Evolutionary conservation across 2,113 vertebrate species (phyloP), one percentile per base, ranked within the genome.

Genomic region (Brachionichthys hirsutus): DNA sequence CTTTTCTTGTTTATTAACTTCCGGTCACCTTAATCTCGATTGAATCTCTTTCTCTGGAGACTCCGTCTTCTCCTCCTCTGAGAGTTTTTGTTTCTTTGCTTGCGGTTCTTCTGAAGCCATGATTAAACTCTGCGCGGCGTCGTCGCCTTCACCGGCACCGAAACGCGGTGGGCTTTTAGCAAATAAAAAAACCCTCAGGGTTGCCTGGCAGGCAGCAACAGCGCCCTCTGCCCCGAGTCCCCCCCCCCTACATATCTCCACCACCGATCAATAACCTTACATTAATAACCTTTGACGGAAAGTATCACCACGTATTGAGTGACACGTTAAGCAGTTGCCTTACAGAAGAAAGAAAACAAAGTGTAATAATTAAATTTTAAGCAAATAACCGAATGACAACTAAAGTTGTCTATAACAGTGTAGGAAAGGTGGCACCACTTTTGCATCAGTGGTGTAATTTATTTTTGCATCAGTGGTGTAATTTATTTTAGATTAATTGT

Each of bases 21-120:
- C 38, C 7, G 38, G 57, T 86, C 78, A 91, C 88, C 87, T 88
- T 52, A 85, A 57, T 64, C 71, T 40, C 6, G 17, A 49, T 9
- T 56, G 15, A 48, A 68, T 38, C 46, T 81, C 17, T 61, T 84
- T 82, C 41, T 56, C 54, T 4, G 73, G 24, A 30, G 24, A 67
- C 20, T 15, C 41, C 9, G 51, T 75, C 76, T 87, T 70, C 66
- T 89, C 75, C n/a, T 88, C 75, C 50, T 92, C 88, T 2, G 80
- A 73, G 45, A 93, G 86, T 84, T 90, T 95, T 17, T 67, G 84
- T 84, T 90, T 93, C 82, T 94, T 95, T 1, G 93, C 90, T 78
- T 90, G 91, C 0, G 89, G 93, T 62, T 93, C 94, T 0, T 76
- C 88, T 0, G 92, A 90, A 50, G 94, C 91, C 93, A 95, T 95